A percentile compares a stretch with the other conserved stretches of the same genome.
phyloP scores from a whole-genome alignment of 2,113 vertebrate genomes.

The Neomonachus schauinslandi region DNA sequence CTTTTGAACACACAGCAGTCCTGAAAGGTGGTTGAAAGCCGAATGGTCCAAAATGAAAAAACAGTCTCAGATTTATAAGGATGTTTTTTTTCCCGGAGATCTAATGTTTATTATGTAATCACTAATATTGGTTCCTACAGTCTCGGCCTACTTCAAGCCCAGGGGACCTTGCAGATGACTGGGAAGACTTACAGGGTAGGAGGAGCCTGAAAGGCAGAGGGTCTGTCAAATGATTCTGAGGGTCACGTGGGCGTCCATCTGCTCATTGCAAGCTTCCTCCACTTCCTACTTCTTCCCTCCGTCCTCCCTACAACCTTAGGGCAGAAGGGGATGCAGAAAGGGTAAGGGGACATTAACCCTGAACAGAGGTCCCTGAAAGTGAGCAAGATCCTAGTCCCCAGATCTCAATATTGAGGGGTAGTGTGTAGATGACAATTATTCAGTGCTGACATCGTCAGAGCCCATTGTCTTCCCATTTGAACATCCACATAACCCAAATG shows the following conservation, averaged over 20 bases:
- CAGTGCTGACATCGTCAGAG: neutral
- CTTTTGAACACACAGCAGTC: neutral
- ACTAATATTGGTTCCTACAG: neutral
- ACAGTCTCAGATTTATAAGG: neutral
- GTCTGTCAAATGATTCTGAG: accelerated
- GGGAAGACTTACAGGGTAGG: neutral
- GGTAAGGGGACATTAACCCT: neutral
- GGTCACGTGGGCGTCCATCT: neutral
- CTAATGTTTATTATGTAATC: neutral
- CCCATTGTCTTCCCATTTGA: neutral
- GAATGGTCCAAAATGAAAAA: neutral
- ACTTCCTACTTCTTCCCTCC: neutral
- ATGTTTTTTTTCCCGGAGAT: neutral
- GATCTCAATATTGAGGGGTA: neutral
- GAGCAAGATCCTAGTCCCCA: neutral
- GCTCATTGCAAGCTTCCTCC: neutral
- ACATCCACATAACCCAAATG: neutral
- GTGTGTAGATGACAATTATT: neutral
- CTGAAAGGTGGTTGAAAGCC: neutral
- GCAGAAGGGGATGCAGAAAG: neutral
- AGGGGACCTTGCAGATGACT: neutral
- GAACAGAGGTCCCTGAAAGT: neutral
- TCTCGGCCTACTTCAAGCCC: neutral
- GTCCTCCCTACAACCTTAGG: neutral
- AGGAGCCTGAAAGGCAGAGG: neutral